Conservation (phyloP, 2,113 vertebrate genomes). For the Columbina picui region DNA sequence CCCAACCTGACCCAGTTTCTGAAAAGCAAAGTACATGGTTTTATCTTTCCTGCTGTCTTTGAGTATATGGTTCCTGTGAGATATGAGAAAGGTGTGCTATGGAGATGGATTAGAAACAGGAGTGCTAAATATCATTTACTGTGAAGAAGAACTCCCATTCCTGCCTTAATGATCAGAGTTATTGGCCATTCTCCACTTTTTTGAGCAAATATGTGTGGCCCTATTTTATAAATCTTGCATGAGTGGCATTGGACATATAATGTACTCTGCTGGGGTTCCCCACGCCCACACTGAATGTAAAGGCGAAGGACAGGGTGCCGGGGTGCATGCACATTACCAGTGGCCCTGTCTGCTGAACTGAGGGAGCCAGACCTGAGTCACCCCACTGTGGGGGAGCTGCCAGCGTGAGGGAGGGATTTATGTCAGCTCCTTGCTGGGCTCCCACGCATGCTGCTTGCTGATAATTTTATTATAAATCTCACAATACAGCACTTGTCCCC, state of each 20-base stretch:
- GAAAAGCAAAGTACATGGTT: neutral
- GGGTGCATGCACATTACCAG: neutral
- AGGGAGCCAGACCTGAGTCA: neutral
- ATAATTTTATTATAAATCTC: neutral
- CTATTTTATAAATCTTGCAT: neutral
- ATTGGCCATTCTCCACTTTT: neutral
- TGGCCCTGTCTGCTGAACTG: neutral
- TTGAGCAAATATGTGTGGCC: neutral
- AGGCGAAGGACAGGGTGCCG: neutral
- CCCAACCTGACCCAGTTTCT: neutral
- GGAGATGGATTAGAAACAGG: neutral
- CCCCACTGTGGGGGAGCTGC: neutral
- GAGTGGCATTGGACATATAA: neutral
- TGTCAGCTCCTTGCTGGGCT: neutral
- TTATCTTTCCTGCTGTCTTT: neutral
- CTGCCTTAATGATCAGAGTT: neutral
- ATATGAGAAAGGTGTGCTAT: neutral
- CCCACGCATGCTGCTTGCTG: neutral
- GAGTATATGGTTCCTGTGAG: neutral
- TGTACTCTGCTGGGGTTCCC: neutral
- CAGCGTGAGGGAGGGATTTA: neutral
- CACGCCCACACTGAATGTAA: fast-evolving
- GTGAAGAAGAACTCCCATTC: neutral
- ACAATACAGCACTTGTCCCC: neutral
- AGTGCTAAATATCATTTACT: neutral